phyloP scores from a whole-genome alignment of 2,888 invertebrate species.

The Sphaeridia pumilis region DNA sequence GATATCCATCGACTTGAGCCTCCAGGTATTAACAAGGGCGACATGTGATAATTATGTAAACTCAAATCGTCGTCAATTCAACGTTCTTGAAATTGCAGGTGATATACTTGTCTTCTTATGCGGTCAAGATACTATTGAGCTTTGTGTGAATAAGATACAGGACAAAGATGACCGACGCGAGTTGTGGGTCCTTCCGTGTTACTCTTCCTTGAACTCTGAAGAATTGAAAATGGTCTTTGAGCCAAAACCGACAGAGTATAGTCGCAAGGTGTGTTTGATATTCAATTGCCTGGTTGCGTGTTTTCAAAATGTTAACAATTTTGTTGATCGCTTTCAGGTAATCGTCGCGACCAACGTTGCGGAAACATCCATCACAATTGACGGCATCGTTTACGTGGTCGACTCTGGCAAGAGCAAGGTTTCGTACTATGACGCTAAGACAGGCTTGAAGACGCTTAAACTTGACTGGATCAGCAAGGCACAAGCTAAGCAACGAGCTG shows the following conservation, averaged over 20 bases:
- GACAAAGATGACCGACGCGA: slow-evolving; percentile 97
- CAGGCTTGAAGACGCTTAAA: slow-evolving; percentile 1
- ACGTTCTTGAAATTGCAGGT: slow-evolving; percentile 41
- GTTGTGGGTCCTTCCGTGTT: slow-evolving; percentile 90
- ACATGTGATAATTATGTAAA: background rate
- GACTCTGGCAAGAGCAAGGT: slow-evolving; percentile 11
- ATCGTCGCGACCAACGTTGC: slow-evolving; percentile 16
- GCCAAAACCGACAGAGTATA: slow-evolving; percentile 93
- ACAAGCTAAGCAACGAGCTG: slow-evolving; percentile 16
- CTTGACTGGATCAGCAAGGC: slow-evolving; percentile 6
- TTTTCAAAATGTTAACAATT: background rate
- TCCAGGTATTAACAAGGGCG: slow-evolving; percentile 47
- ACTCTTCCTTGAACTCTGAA: slow-evolving; percentile 93
- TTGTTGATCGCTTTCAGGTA: background rate
- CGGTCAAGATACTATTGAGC: slow-evolving; percentile 97
- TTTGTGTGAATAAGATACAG: slow-evolving; percentile 94
- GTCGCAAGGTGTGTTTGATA: slow-evolving; percentile 51
- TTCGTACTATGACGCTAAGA: slow-evolving; percentile 8
- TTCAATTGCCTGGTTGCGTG: background rate
- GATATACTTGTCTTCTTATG: slow-evolving; percentile 83
- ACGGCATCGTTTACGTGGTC: slow-evolving; percentile 13
- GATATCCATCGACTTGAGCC: slow-evolving; percentile 96
- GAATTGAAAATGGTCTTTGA: slow-evolving; percentile 99
- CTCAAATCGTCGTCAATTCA: background rate
- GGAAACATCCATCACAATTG: slow-evolving; percentile 18